These are phyloP conservation scores for Pectinophora gossypiella DNA, from an alignment of 1,140 invertebrate genomes.

Conservation along the genomic window DNA sequence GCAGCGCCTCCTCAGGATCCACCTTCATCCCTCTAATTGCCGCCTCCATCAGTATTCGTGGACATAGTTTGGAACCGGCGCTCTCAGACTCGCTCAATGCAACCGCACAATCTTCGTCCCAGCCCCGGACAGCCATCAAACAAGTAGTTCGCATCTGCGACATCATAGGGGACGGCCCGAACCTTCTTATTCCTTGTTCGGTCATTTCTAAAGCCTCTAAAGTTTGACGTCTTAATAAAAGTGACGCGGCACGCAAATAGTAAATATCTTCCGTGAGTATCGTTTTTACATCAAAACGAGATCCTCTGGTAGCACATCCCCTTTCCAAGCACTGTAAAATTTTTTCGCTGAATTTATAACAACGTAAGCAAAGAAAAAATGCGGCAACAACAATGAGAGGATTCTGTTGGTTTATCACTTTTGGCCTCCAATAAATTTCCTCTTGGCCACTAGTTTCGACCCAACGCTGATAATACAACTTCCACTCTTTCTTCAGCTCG, in stretches of 20 bases:
- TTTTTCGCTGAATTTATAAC: conserved; percentile 45
- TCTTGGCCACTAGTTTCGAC: conserved; percentile 52
- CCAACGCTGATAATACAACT: conserved; percentile 46
- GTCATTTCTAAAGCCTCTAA: conserved; percentile 35
- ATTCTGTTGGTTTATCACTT: conserved; percentile 29
- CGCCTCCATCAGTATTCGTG: conserved; percentile 41
- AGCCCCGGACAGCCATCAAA: conserved; percentile 35
- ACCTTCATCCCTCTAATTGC: conserved; percentile 36
- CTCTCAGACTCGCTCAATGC: conserved; percentile 44
- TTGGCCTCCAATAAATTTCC: conserved; percentile 55
- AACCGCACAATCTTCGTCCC: conserved; percentile 52
- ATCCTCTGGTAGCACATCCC: conserved; percentile 38
- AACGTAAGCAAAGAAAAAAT: conserved; percentile 61
- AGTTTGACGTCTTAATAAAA: conserved; percentile 34
- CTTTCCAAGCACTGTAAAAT: conserved; percentile 44
- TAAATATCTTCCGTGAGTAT: conserved; percentile 30
- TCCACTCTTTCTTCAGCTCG: conserved; percentile 48
- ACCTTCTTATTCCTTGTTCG: conserved; percentile 36
- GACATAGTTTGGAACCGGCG: conserved; percentile 34
- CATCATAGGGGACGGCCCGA: conserved; percentile 49
- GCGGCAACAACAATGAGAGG: conserved; percentile 54
- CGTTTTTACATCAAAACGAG: conserved; percentile 15
- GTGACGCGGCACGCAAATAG: conserved; percentile 48
- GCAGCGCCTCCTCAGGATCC: conserved; percentile 38
- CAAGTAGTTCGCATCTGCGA: conserved; percentile 50